These are phyloP conservation scores for Brachyptera risi DNA, from an alignment of 2,888 invertebrate species.

Conservation along the genomic window DNA sequence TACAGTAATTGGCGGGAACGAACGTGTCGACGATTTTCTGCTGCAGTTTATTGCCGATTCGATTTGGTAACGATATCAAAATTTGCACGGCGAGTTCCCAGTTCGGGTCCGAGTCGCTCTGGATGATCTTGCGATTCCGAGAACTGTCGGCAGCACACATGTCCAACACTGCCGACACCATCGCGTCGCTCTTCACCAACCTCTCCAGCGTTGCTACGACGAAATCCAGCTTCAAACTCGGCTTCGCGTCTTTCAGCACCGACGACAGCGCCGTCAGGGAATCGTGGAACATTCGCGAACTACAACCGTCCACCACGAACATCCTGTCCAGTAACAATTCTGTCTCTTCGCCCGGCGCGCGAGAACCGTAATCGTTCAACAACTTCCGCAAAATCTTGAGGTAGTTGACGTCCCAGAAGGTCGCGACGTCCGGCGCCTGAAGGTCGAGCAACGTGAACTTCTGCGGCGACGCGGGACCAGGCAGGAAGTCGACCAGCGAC, in stretches of 20 bases:
- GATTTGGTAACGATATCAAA: conserved; percentile 62
- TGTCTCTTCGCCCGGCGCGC: neutral
- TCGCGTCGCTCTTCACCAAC: conserved; percentile 54
- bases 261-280: conserved; percentile 48
- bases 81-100: conserved; percentile 58
- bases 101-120: conserved; percentile 18
- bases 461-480: conserved; percentile 62
- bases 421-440: conserved; percentile 39
- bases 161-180: conserved; percentile 51
- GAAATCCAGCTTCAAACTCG: conserved; percentile 41
- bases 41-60: conserved; percentile 64
- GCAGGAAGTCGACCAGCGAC: conserved; percentile 44
- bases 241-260: conserved; percentile 47
- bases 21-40: conserved; percentile 56
- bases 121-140: neutral
- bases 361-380: conserved; percentile 39
- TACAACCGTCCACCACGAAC: conserved; percentile 53
- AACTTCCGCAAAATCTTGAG: conserved; percentile 50
- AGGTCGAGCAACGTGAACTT: conserved; percentile 56
- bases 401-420: conserved; percentile 49
- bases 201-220: conserved; percentile 48
- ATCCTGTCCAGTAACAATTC: conserved; percentile 38
- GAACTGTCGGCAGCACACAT: conserved; percentile 34
- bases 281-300: conserved; percentile 44
- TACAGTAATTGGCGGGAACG: conserved; percentile 53